phyloP scores from a whole-genome alignment of 2,888 invertebrate genomes.

The Ectropis crepuscularia region DNA sequence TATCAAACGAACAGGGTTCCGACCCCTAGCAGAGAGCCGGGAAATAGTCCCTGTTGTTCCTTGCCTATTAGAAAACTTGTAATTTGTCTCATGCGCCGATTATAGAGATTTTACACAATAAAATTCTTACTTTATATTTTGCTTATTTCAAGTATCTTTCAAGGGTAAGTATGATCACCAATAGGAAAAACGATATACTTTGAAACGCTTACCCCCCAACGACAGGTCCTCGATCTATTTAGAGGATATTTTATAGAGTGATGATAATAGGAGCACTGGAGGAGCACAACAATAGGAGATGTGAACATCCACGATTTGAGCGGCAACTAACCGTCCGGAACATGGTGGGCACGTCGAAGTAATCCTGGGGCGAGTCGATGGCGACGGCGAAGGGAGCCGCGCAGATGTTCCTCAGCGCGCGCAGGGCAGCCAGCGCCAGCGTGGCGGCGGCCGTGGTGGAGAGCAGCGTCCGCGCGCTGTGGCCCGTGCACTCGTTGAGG shows the following conservation, averaged over 20 bases:
- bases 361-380: constrained; percentile 90
- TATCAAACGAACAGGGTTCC: no score
- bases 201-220: no score
- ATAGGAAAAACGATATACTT: no score
- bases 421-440: constrained; percentile 87
- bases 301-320: neutral
- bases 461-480: constrained; percentile 84
- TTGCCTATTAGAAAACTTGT: no score
- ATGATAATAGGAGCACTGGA: neutral
- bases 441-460: constrained; percentile 88
- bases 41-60: no score
- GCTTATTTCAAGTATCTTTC: no score
- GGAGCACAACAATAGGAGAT: neutral
- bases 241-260: neutral
- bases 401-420: constrained; percentile 91
- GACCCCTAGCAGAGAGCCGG: no score
- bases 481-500: constrained; percentile 89
- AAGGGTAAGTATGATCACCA: no score
- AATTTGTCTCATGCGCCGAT: no score
- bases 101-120: no score
- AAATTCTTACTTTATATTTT: no score
- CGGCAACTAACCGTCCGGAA: constrained; percentile 90
- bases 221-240: neutral
- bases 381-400: constrained; percentile 93
- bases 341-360: constrained; percentile 94